Evolutionary conservation across 2,888 invertebrate species (phyloP), one percentile per base, ranked within the genome.

Genomic region (Macrostomum cliftonense): DNA sequence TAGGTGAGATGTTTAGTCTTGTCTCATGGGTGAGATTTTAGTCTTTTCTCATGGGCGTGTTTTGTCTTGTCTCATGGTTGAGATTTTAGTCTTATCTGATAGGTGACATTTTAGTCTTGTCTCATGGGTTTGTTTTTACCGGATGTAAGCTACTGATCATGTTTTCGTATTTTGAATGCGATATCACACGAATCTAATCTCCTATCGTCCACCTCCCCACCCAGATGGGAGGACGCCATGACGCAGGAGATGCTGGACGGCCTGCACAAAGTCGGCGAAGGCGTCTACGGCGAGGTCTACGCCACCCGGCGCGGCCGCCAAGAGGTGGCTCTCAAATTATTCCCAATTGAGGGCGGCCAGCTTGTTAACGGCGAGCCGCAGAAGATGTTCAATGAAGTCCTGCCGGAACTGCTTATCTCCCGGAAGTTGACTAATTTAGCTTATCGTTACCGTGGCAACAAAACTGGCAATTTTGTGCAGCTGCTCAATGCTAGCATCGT

Each of bases 211-310:
- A 28, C 28, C 4, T 7, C 4, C 28, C n/a, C n/a, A n/a, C 9
- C 28, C 28, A 28, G 28, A 28, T 28, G 28, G 28, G 28, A 28
- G 28, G 28, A 28, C 28, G 28, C 9, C 28, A 4, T 28, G 9
- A 7, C 28, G 5, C 28, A 28, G 28, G 28, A 28, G 28, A 28
- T 28, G 28, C 28, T 28, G 21, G 42, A 44, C n/a, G 43, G 21
- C 16, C 17, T 52, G 9, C 37, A 38, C n/a, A 93, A 93, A 75
- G 83, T 93, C 56, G 93, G 91, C 44, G 93, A 93, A 73, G 93
- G 93, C 37, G 83, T 87, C 16, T 93, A 83, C 64, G 91, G 91
- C 1, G 93, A 93, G 71, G 91, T 91, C 9, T 93, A 82, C 67
- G 53, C 63, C 28, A 55, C 63, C 13, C 56, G 58, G 1, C 57